phyloP scores from a whole-genome alignment of 1,140 invertebrate genomes.

The Tribolium madens region DNA sequence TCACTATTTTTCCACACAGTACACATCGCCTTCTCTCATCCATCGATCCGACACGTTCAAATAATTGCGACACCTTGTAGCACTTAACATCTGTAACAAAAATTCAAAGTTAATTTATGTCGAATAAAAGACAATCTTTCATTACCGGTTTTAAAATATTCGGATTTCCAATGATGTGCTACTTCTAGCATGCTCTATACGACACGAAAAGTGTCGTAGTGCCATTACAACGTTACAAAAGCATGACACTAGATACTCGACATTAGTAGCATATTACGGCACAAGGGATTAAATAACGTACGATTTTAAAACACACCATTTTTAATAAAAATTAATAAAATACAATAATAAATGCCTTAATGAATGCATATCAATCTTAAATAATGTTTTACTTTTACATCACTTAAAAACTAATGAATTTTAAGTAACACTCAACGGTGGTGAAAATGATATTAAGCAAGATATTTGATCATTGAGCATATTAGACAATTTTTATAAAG shows the following conservation, averaged over 20 bases:
- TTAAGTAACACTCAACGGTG: conserved; percentile 44
- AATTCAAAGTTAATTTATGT: conserved; percentile 52
- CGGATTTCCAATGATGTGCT: conserved; percentile 31
- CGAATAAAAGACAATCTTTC: neutral
- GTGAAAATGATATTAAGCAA: conserved; percentile 50
- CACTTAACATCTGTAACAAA: conserved; percentile 76
- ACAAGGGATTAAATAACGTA: conserved; percentile 16
- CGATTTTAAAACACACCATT: conserved; percentile 62
- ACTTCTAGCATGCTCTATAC: conserved; percentile 48
- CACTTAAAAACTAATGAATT: conserved; percentile 44
- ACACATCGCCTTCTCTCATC: conserved; percentile 75
- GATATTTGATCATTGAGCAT: conserved; percentile 55
- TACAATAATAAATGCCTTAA: conserved; percentile 63
- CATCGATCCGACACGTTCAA: conserved; percentile 73
- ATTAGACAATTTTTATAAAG: conserved; percentile 31
- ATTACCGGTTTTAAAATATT: conserved; percentile 46
- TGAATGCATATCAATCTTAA: conserved; percentile 57
- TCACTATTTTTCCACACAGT: conserved; percentile 76
- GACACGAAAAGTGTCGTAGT: conserved; percentile 28
- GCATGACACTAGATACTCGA: conserved; percentile 33
- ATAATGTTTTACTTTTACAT: conserved; percentile 46
- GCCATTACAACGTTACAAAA: conserved; percentile 37
- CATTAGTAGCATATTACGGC: conserved; percentile 1
- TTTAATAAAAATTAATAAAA: conserved; percentile 65
- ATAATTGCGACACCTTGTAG: conserved; percentile 76